Base-by-base conservation (phyloP, 2,113 vertebrate genomes). In the Neolamprologus kungweensis region DNA sequence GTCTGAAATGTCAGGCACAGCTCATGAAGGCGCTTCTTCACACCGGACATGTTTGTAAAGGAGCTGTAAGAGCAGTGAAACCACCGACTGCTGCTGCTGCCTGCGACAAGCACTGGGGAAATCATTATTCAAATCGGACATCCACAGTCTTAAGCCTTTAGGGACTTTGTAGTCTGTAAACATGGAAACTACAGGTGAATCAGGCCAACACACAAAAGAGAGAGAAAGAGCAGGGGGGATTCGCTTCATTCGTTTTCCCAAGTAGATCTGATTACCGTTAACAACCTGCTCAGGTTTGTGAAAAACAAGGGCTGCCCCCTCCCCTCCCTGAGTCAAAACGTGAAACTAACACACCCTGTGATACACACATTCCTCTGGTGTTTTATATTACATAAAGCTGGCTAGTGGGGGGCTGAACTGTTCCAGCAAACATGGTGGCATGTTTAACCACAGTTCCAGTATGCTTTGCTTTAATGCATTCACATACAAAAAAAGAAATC, bases 191-290 rank as follows among this genome's bases (percentile, higher is more conserved):
- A 13, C 28, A 60, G n/a, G 26, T 71, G 16, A 81, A 81, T 4
- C 3, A 8, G 58, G 17, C 13, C 28, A n/a, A 42, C 82, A 60
- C 53, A 79, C 75, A 75, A 21, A 79, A 79, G 28, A 53, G 79
- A 37, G 9, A 26, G 80, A 89, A 83, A 81, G 84, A 91, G 26
- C 57, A n/a, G 9, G 73, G 85, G 79, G 84, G 82, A 88, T 87
- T 91, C 90, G 85, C 16, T 92, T 86, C 58, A 93, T 88, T 94
- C 80, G 92, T 91, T 95, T 96, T 95, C 95, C 94, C 94, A 96
- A 96, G 94, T 95, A 89, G 96, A 91, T 96, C 95, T 81, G 53
- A 92, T 96, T 96, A 94, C 95, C 7, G 2, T 85, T 51, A 90
- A 92, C 85, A 85, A 83, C 71, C 83, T 81, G 89, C 84, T 95